Evolutionary conservation across 2,888 invertebrate genomes (phyloP), one percentile per base, ranked within the genome.

Genomic region (Eudasyphora cyanicolor): DNA sequence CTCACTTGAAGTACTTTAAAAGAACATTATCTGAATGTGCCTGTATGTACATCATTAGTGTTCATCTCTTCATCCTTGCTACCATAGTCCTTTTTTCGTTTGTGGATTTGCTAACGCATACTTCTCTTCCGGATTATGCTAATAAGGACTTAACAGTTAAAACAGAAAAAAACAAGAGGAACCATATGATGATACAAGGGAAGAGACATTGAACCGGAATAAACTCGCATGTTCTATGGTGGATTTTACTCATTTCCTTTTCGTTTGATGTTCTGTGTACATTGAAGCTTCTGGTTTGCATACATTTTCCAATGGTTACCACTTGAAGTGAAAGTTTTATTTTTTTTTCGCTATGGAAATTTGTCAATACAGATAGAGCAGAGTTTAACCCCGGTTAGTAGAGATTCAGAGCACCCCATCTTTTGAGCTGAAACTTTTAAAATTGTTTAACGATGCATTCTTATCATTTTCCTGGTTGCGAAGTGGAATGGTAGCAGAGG

Each of bases 91-190:
- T 21, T 51, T 51, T 51, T 24, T 10, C 35, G 49, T 76, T 32
- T n/a, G 60, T 67, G 70, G 49, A 54, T 78, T 70, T 45, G 76
- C 42, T 51, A 69, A 74, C 29, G 51, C 77, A 64, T 69, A 29
- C 67, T 49, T 71, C 75, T 49, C 70, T 80, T 86, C 64, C 79
- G 82, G 79, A 83, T 86, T 85, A 86, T 86, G 85, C 82, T 86
- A 86, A 86, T 83, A 82, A 70, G 82, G 73, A 71, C 76, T 78
- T 75, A 79, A 42, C 49, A 76, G 64, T 12, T 32, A 2, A 17
- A 79, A 42, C 49, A 76, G 64, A 12, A 17, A 2, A 17, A 35
- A 62, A 35, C 14, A 35, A 19, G 17, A 17, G n/a, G 5, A 35
- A 42, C 14, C 19, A 21, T 38, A 32, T 38, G 14, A 45, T 32